Percentiles rank a stretch among this genome's conserved stretches.
phyloP scores from a whole-genome alignment of 2,113 vertebrate species.

The Larimichthys polyactis region DNA sequence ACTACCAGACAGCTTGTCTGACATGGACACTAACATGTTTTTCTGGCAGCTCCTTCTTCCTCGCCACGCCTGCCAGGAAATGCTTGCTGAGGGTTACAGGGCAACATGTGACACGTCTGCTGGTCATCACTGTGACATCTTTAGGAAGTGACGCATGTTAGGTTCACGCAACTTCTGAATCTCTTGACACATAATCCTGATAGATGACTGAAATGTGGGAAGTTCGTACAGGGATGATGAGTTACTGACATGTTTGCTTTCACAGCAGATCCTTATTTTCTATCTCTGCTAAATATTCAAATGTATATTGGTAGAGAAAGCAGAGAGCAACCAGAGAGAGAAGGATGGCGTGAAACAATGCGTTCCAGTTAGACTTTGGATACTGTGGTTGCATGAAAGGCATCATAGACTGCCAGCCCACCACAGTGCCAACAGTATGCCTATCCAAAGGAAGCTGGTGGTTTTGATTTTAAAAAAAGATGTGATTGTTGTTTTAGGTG shows the following conservation, averaged over 20 bases:
- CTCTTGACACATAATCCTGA: constrained; percentile 10
- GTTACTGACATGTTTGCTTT: not conserved
- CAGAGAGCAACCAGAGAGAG: not conserved
- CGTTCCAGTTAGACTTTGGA: not conserved
- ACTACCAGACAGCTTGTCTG: constrained; percentile 19
- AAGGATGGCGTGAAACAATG: not conserved
- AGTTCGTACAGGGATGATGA: not conserved
- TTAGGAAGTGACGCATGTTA: constrained; percentile 52
- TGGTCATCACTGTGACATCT: constrained; percentile 44
- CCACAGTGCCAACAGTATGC: not conserved
- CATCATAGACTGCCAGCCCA: not conserved
- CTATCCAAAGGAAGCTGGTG: not conserved
- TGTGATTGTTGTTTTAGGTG: not conserved
- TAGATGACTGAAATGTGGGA: not conserved
- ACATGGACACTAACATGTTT: constrained; percentile 27
- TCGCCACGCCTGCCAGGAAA: constrained; percentile 51
- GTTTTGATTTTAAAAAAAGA: not conserved
- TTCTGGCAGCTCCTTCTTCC: constrained; percentile 34
- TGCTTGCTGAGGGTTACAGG: not conserved
- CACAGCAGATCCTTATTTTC: too few species aligned
- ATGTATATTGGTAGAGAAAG: not conserved
- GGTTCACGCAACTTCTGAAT: constrained; percentile 28
- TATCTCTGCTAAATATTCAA: too few species aligned
- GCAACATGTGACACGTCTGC: constrained; percentile 47
- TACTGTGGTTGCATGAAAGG: not conserved